Percentiles rank a stretch among this genome's conserved stretches.
Conservation (phyloP, 2,113 vertebrate species). For the Rhynchopsitta pachyrhyncha region DNA sequence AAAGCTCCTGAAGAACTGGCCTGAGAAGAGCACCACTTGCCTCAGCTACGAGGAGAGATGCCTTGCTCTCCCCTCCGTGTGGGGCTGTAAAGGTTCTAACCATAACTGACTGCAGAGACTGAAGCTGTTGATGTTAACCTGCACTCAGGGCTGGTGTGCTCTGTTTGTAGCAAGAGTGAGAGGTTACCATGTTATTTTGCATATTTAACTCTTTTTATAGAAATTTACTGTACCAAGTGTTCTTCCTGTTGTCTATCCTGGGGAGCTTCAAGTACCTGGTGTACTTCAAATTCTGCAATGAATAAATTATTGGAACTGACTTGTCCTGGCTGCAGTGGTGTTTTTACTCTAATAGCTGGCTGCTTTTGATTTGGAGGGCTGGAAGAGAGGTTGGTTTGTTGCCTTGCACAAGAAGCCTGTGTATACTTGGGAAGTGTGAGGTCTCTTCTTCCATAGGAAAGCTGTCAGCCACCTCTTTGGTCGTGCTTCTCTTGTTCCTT, state of each 20-base stretch:
- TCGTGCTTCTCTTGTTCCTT: background rate
- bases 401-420: background rate
- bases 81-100: background rate
- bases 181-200: conserved; percentile 1
- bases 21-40: background rate
- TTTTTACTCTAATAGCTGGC: background rate
- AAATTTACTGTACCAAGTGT: background rate
- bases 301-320: conserved; percentile 32
- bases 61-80: background rate
- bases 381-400: background rate
- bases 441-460: background rate
- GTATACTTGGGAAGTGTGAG: fast-evolving
- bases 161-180: background rate
- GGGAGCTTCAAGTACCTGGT: background rate
- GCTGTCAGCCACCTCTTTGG: background rate
- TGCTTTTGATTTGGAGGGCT: background rate
- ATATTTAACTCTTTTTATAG: conserved; percentile 13
- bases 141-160: background rate
- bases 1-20: background rate
- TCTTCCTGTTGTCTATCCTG: background rate
- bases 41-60: background rate
- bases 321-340: background rate
- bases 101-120: background rate
- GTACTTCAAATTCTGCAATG: background rate
- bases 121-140: background rate